Conservation (phyloP, 2,888 invertebrate genomes). For the Tinea pellionella region DNA sequence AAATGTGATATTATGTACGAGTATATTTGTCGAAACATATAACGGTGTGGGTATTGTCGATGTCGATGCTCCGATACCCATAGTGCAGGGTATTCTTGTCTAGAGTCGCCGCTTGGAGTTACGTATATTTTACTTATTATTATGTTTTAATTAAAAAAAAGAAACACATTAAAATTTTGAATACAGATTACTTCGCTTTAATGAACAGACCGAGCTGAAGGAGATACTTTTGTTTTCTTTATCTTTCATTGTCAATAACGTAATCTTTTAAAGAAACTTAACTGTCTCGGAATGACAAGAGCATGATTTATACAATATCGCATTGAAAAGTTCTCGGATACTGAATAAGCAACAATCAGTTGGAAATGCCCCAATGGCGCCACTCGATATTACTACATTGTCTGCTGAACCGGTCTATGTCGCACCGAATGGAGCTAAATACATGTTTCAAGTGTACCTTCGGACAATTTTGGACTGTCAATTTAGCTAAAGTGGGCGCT, state of each 20-base stretch:
- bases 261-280: background rate
- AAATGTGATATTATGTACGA: too few relatives aligned
- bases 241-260: background rate
- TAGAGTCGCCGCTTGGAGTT: too few relatives aligned
- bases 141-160: too few relatives aligned
- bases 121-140: too few relatives aligned
- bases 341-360: background rate
- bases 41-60: too few relatives aligned
- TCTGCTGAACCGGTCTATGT: background rate
- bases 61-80: too few relatives aligned
- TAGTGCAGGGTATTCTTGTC: too few relatives aligned
- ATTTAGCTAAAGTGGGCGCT: too few relatives aligned
- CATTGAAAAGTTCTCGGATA: background rate
- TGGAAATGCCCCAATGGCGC: background rate
- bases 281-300: background rate
- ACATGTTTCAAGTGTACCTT: background rate
- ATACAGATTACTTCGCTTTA: background rate
- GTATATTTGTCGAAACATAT: too few relatives aligned
- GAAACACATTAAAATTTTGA: too few relatives aligned
- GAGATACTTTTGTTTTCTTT: background rate
- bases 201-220: background rate
- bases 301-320: background rate
- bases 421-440: background rate
- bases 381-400: background rate
- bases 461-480: too few relatives aligned